Base-by-base conservation (phyloP, 2,888 invertebrate species). In the Lathronympha strigana region DNA sequence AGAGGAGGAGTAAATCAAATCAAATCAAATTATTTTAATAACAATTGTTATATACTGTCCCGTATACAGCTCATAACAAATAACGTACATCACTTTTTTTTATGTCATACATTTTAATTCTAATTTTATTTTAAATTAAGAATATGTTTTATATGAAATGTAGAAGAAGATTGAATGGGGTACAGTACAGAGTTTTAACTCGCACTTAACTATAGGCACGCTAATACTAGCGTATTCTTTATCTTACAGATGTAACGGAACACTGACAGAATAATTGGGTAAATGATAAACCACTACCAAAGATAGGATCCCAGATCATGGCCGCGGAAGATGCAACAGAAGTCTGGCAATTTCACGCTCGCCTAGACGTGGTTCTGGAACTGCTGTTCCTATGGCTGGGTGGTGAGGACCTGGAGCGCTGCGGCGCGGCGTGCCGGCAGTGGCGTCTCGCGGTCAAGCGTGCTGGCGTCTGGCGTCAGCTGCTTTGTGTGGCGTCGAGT, bases 401-500 rank as follows among this genome's bases (percentile, higher is more conserved):
- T 1, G 81, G 73, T 17, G 64, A 11, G 11, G 73, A 71, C 78
- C 31, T 88, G 88, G 87, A 83, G 82, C 66, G 71, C 71, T 80
- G 81, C 64, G 83, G 86, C 66, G 72, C 69, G 61, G 13, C 77
- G 71, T 45, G 76, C 71, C 17, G 63, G 72, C 31, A 81, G 28
- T 87, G 87, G 87, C 84, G 86, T 53, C 80, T 11, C 74, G 21
- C 75, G 74, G 72, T 74, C 82, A 68, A 69, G 45, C 57, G 47
- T 76, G 73, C 17, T 61, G 74, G 68, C 78, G 55, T 81, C 38
- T 87, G 87, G 87, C 83, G 86, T 47, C 79, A 74, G 17, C 74
- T 76, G 71, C 74, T 84, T 68, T 69, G 47, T 11, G 28, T 33
- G 69, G 64, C 33, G 66, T 43, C 68, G 69, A 70, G 28, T 6